Conservation (phyloP, 2,113 vertebrate genomes). For the Ptilorrhoa leucosticta region DNA sequence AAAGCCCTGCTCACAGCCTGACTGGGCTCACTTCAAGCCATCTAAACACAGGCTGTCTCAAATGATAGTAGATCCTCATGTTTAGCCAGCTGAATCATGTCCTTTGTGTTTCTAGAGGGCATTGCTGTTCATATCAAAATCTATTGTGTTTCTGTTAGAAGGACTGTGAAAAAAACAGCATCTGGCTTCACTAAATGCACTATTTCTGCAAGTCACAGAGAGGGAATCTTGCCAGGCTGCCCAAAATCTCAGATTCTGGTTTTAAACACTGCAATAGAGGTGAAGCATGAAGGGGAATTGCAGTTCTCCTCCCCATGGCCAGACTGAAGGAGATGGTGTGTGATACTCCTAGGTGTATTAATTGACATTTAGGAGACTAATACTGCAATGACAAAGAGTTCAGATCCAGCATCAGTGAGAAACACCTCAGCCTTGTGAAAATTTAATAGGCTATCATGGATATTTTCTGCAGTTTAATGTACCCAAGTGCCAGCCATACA, state of each 20-base stretch:
- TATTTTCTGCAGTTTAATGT: background rate
- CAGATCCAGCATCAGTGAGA: background rate
- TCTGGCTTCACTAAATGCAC: background rate
- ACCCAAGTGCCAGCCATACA: background rate
- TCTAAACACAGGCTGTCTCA: background rate
- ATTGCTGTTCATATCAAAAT: background rate
- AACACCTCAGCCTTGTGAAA: background rate
- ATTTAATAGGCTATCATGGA: background rate
- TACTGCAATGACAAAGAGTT: background rate
- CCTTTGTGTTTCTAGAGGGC: background rate
- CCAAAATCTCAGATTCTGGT: background rate
- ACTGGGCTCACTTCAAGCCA: background rate
- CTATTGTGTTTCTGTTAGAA: background rate
- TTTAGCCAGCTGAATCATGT: background rate
- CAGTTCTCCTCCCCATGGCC: background rate
- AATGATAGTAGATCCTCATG: background rate
- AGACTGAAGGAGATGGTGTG: background rate
- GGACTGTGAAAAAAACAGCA: background rate
- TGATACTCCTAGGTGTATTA: background rate
- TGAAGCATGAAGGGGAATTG: background rate
- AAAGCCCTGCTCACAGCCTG: background rate
- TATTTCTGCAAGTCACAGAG: slow-evolving; percentile 5
- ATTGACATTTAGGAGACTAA: background rate
- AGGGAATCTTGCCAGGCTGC: background rate
- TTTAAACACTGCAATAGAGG: background rate